These are phyloP conservation scores for Suricata suricatta DNA, from an alignment of 2,113 vertebrate genomes.

Conservation along the genomic window DNA sequence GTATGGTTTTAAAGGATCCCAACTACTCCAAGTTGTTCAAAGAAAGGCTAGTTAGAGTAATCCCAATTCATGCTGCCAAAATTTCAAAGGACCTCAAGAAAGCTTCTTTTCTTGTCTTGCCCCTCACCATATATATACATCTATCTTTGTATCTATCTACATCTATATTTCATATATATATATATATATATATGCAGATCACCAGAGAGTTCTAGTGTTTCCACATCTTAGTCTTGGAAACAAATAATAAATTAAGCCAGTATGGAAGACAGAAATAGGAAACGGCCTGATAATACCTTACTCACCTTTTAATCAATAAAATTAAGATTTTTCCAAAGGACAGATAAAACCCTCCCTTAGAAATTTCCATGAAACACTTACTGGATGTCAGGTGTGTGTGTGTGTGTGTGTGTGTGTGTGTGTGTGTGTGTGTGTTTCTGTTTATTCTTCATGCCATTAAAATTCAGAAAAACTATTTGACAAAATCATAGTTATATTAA, in stretches of 20 bases:
- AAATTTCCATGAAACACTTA: not conserved
- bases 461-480: constrained; percentile 34
- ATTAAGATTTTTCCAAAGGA: not conserved
- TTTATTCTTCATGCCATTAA: not conserved
- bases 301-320: constrained; percentile 6
- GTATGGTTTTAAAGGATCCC: constrained; percentile 71
- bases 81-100: not conserved
- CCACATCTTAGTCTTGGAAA: not conserved
- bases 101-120: not conserved
- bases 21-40: constrained; percentile 70
- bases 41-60: constrained; percentile 31
- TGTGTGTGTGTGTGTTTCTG: too few species aligned
- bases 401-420: too few species aligned
- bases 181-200: not conserved
- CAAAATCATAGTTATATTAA: constrained; percentile 11
- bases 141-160: too few species aligned
- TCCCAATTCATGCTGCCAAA: not conserved
- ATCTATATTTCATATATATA: too few species aligned
- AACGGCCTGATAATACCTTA: not conserved
- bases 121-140: not conserved
- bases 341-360: not conserved
- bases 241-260: not conserved
- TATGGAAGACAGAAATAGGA: not conserved
- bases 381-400: not conserved
- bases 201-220: not conserved